Evolutionary conservation across 2,113 vertebrate species (phyloP), one percentile per base, ranked within the genome.

Genomic region (Megalops atlanticus): DNA sequence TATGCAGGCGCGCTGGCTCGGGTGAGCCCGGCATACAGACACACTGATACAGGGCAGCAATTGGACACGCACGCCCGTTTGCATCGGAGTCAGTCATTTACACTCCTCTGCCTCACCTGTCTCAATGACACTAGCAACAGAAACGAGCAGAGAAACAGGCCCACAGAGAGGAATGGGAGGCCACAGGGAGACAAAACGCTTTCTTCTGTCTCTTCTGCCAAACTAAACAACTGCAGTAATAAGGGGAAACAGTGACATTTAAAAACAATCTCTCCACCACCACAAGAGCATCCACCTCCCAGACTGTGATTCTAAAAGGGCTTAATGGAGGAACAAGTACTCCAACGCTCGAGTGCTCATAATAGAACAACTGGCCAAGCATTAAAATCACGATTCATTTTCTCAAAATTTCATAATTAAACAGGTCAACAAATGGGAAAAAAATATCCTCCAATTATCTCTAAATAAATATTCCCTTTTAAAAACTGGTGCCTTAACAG

Each of bases 231-330:
- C 58, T 1, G 58, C n/a, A n/a, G 58, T 64, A 64, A 64, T n/a
- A 31, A 64, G 58, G 31, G 58, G n/a, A 24, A 64, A 64, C 58
- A 64, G 31, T n/a, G 31, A 64, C 31, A 64, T 27, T 64, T 64
- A 64, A 64, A n/a, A 64, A 64, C 58, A 24, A n/a, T n/a, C 58
- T n/a, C 31, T 64, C 58, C 31, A n/a, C 58, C n/a, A 64, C 58
- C 58, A 31, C 58, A 27, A 27, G 24, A 64, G 58, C 24, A 64
- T 31, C 58, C 58, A 64, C n/a, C 5, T 64, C 58, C 24, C n/a
- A 31, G 58, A 64, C 58, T 64, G 58, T 21, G 58, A 64, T 64
- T 4, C 24, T n/a, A 27, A 1, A 27, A 5, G 58, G n/a, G 58
- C 12, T 5, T 64, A 64, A 8, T 11, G 8, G 58, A 27, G 58